Conservation (phyloP, 2,113 vertebrate genomes). For the Narcine bancroftii region DNA sequence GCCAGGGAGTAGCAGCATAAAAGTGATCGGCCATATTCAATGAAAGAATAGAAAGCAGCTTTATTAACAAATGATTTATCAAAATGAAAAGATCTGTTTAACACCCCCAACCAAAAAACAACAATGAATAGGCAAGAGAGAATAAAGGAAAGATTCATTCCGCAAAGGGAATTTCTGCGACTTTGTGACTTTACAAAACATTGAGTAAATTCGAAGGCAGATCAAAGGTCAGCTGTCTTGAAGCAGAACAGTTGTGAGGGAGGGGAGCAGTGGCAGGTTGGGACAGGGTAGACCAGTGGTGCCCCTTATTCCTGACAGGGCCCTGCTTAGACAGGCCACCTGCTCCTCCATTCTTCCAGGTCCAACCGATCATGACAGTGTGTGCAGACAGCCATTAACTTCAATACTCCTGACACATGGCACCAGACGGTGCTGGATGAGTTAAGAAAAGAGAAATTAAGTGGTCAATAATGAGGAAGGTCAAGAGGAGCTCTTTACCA, state of each 20-base stretch:
- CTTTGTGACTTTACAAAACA: slow-evolving; percentile 81
- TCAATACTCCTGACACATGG: slow-evolving; percentile 61
- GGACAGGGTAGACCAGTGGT: slow-evolving; percentile 70
- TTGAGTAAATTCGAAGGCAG: slow-evolving; percentile 93
- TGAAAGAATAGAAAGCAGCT: slow-evolving; percentile 70
- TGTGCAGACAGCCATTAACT: slow-evolving; percentile 72
- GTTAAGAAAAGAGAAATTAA: slow-evolving; percentile 76
- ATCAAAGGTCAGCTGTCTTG: slow-evolving; percentile 75
- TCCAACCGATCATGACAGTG: slow-evolving; percentile 70
- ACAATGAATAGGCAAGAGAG: slow-evolving; percentile 20
- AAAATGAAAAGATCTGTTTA: slow-evolving; percentile 94
- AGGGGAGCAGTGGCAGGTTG: slow-evolving; percentile 76
- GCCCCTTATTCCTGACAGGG: slow-evolving; percentile 70
- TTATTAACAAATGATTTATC: slow-evolving; percentile 99
- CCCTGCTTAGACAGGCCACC: slow-evolving; percentile 97
- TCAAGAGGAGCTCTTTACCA: slow-evolving; percentile 54
- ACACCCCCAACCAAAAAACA: slow-evolving; percentile 46
- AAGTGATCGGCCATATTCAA: slow-evolving; percentile 75
- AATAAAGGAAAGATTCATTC: slow-evolving; percentile 36
- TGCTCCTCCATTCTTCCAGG: slow-evolving; percentile 87
- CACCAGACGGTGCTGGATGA: slow-evolving; percentile 70
- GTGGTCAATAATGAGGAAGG: slow-evolving; percentile 77
- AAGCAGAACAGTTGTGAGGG: slow-evolving; percentile 98
- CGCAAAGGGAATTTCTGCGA: slow-evolving; percentile 67
- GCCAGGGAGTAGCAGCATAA: slow-evolving; percentile 85